These are phyloP conservation scores for Phragmatobia fuliginosa DNA, from an alignment of 2,888 invertebrate species.

Conservation along the genomic window DNA sequence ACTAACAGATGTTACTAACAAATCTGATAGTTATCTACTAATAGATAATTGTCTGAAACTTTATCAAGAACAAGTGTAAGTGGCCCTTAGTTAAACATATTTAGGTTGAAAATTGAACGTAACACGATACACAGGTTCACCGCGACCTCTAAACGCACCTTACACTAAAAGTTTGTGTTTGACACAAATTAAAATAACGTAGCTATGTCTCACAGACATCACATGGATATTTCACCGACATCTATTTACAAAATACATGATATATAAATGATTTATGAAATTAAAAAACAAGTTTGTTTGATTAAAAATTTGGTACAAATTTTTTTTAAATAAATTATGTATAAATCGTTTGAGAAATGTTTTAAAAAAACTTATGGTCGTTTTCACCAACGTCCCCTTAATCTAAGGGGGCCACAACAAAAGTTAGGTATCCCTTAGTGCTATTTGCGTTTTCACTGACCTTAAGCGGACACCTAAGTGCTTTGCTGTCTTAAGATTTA, in stretches of 20 bases:
- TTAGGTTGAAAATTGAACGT: not conserved
- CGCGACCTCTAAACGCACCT: constrained; percentile 34
- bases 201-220: constrained; percentile 53
- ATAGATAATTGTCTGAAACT: no score
- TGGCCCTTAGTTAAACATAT: no score
- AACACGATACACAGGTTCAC: constrained; percentile 26
- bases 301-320: constrained; percentile 1
- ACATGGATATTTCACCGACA: constrained; percentile 16
- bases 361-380: no score
- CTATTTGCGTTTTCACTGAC: no score
- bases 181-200: constrained; percentile 62
- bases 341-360: not conserved
- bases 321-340: constrained; percentile 3
- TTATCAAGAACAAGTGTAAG: no score
- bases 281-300: constrained; percentile 10
- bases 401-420: no score
- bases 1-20: no score
- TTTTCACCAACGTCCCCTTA: no score
- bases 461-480: no score
- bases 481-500: no score
- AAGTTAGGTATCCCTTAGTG: no score
- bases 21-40: no score
- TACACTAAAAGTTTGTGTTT: constrained; percentile 57
- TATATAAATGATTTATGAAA: constrained; percentile 14
- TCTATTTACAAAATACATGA: constrained; percentile 33